phyloP scores from a whole-genome alignment of 2,888 invertebrate species.

The Yponomeuta malinellus region DNA sequence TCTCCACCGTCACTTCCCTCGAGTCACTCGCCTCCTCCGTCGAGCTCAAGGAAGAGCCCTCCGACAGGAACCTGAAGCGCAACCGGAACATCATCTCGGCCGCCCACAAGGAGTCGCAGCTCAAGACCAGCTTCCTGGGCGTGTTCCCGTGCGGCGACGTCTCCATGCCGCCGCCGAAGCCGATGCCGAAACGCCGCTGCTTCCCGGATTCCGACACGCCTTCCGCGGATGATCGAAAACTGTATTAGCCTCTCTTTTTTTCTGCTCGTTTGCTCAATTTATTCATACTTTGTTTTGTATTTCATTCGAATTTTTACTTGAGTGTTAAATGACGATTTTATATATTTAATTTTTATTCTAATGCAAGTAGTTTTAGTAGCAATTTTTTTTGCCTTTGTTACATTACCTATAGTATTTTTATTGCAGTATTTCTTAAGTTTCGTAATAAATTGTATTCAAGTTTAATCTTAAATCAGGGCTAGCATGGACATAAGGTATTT shows the following conservation, averaged over 20 bases:
- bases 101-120: slow-evolving; percentile 50
- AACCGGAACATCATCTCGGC: slow-evolving; percentile 39
- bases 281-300: background rate
- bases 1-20: slow-evolving; percentile 74
- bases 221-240: background rate
- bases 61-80: slow-evolving; percentile 42
- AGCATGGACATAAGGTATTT: no score
- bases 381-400: no score
- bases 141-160: slow-evolving; percentile 45
- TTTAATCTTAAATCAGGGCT: no score
- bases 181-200: slow-evolving; percentile 31
- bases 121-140: slow-evolving; percentile 49
- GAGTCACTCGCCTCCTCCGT: slow-evolving; percentile 67
- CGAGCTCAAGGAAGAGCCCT: slow-evolving; percentile 39
- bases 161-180: slow-evolving; percentile 39
- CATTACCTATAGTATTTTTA: no score
- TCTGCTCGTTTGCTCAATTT: slow-evolving; percentile 5
- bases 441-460: no score
- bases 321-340: no score
- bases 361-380: background rate
- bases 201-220: background rate
- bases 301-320: background rate
- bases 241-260: background rate
- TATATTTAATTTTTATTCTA: background rate
- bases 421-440: no score